Evolutionary conservation across 23 tunicate species (phyloP), one percentile per base, ranked within the genome.

Genomic region (Ascidia mentula): DNA sequence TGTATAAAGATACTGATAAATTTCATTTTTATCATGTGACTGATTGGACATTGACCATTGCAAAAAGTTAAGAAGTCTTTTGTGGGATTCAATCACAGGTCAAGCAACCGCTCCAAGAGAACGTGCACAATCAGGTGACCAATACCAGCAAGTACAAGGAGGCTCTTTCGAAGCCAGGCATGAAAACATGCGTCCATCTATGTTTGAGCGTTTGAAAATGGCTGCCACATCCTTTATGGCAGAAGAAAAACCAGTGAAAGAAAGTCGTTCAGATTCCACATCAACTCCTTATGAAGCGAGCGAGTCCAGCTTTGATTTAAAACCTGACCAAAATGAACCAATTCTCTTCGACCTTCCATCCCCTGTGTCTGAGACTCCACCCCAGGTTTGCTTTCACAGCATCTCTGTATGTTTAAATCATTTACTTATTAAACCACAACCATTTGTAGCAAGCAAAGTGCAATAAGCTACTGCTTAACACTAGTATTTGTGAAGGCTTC

Each of bases 301-400:
- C 8, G 74, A 53, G 13, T 53, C 60, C 37, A 84, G 76, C 53
- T 36, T 73, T 26, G 82, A 85, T 20, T 40, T 70, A 60, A 38
- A 38, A 36, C 45, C 77, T 34, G 82, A 85, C 31, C 40, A 30
- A 33, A 46, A 38, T 31, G 89, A 85, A 15, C 95, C 95, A 33
- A 79, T 89, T 5, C 60, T 89, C 4, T 89, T 89, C 60, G 95
- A 89, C 74, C 76, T 89, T 0, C 95, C 95, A 0, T 88, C 92
- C 4, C 92, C 87, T 9, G 36, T 46, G 32, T 37, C 33, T 22
- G 39, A 71, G 8, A 35, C 33, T n/a, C n/a, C n/a, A n/a, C n/a
- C n/a, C n/a, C n/a, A n/a, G n/a, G n/a, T n/a, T n/a, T n/a, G n/a
- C n/a, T n/a, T n/a, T n/a, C n/a, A n/a, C n/a, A n/a, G n/a, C n/a